Base-by-base conservation (phyloP, 2,888 invertebrate genomes). In the Tachina grossa region DNA sequence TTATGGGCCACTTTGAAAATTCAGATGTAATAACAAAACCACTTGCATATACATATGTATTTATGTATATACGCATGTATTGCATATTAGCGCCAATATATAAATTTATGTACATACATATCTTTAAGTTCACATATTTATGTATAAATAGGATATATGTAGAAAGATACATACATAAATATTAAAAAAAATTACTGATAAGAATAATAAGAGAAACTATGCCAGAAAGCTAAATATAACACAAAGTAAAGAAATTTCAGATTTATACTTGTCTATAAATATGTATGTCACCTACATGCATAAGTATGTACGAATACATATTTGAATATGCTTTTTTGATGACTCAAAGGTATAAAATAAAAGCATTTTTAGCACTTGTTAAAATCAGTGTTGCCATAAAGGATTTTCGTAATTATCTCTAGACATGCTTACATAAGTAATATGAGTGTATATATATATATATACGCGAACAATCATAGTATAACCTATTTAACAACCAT, bases 331-430 rank as follows among this genome's bases (percentile, higher is more conserved):
- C n/a, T 9, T 68, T 16, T 39, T 47, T 11, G 9, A 16, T 51
- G 66, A 51, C 14, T 68, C 66, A 68, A 16, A 68, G 6, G 39
- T 49, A 5, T 39, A 66, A 49, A 49, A 68, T 39, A 49, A 31
- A 41, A 51, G 10, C 39, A 8, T 16, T n/a, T 39, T 68, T 16
- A 39, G 51, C 51, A 68, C 16, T 39, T 51, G 16, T 51, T 57
- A 19, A 53, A 19, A 53, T 53, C 5, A 8, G 51, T 51, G 19
- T 31, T 31, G 31, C 31, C 31, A 31, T 31, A 31, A 31, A 31
- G 31, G 31, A 31, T 31, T 31, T 31, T 31, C 31, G 31, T 6
- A 31, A 6, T 31, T 2, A 31, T 31, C 3, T 31, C 31, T 31
- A 4, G 31, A 31, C 31, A 31, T 3, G 31, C 31, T 31, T 31